Base-by-base conservation (phyloP, 2,797 vertebrate species). In the Phataginus tricuspis region DNA sequence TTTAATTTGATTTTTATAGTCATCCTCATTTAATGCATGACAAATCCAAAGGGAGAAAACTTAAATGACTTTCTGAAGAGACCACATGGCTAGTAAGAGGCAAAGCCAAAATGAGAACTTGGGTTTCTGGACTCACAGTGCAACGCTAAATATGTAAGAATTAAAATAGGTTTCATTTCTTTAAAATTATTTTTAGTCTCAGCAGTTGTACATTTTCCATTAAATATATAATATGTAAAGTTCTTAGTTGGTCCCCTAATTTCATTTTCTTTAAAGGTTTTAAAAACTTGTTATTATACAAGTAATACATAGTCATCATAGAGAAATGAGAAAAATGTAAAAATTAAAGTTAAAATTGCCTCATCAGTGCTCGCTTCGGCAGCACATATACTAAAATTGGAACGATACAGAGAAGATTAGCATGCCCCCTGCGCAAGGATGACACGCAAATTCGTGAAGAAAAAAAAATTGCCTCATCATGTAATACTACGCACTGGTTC, bases 231-330 rank as follows among this genome's bases (percentile, higher is more conserved):
- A 86, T 86, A 45, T 82, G 7, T 75, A 57, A 94, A 37, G 5
- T 80, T 87, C 45, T 90, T 77, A 68, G 59, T 92, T 66, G 55
- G 27, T 23, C 45, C 23, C 31, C 86, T 64, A 49, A 85, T 90
- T 77, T 90, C 29, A 94, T 63, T 91, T 93, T 94, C 53, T 37
- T 92, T 95, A 83, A 87, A 75, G 55, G n/a, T 84, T 66, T 90
- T 51, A 87, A 89, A 96, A 95, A 61, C 34, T 94, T 90, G 25
- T 75, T 61, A 37, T 68, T 95, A n/a, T 79, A 59, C 3, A 77
- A 95, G 25, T 84, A 87, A 75, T 29, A 93, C 23, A 51, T 68
- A 93, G 15, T 86, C 42, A 92, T 74, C 78, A 10, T 51, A 94
- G 53, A 75, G 95, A 90, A 95, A 90, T 59, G 59, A 90, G 31